Evolutionary conservation across 2,888 invertebrate species (phyloP).

Genomic region (Smittia sp.): DNA sequence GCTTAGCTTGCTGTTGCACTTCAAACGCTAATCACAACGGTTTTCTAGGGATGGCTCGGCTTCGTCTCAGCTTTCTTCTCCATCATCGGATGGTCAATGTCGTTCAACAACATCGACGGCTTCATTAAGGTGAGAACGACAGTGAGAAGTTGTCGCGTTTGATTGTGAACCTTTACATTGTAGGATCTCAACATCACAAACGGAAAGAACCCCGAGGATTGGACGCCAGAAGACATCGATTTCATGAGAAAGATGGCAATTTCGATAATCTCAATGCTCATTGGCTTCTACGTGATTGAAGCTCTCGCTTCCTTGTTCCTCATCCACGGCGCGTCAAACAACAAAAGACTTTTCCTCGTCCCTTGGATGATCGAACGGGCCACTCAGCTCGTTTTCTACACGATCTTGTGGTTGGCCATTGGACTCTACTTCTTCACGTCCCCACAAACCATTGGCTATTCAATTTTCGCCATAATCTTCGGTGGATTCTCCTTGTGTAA

Average conservation of each 20-base stretch:
- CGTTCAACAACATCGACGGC: slow-evolving; percentile 33
- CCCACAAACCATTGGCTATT: slow-evolving; percentile 9
- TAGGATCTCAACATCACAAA: slow-evolving; percentile 23
- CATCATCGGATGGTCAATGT: slow-evolving; percentile 33
- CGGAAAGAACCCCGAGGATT: slow-evolving; percentile 20
- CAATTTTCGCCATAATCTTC: slow-evolving; percentile 16
- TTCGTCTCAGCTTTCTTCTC: slow-evolving; percentile 36
- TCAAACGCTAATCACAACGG: too few relatives aligned
- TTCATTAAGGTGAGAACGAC: slow-evolving; percentile 16
- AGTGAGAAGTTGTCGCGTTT: not conserved
- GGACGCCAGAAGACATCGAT: slow-evolving; percentile 18
- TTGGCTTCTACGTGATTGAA: slow-evolving; percentile 37
- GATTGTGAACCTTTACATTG: not conserved
- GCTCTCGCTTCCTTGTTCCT: slow-evolving; percentile 26
- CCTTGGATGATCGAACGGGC: slow-evolving; percentile 35
- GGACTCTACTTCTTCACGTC: slow-evolving; percentile 38
- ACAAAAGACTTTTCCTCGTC: slow-evolving; percentile 23
- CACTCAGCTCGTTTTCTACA: slow-evolving; percentile 18
- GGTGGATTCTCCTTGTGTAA: slow-evolving; percentile 25
- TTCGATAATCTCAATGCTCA: slow-evolving; percentile 34
- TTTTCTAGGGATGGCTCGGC: slow-evolving; percentile 41
- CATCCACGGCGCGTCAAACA: slow-evolving; percentile 29
- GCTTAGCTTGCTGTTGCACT: too few relatives aligned
- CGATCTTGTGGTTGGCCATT: slow-evolving; percentile 12
- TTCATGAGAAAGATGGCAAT: slow-evolving; percentile 34